These are phyloP conservation scores for Dromius quadrimaculatus DNA, from an alignment of 2,888 invertebrate species.

Conservation along the genomic window DNA sequence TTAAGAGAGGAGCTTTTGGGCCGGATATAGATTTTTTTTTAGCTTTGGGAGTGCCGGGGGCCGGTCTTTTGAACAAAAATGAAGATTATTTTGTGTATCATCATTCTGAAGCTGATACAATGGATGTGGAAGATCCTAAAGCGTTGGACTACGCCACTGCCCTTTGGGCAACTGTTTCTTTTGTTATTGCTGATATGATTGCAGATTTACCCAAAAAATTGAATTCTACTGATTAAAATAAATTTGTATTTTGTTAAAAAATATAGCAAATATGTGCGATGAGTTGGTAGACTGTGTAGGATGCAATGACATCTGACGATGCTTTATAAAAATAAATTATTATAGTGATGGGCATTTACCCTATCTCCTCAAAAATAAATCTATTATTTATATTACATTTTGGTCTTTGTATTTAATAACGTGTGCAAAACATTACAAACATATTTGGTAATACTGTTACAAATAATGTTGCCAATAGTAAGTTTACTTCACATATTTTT, in stretches of 20 bases:
- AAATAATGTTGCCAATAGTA: background rate
- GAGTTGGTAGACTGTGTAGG: no score
- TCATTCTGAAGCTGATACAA: constrained; percentile 83
- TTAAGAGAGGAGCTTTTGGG: constrained; percentile 69
- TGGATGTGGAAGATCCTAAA: constrained; percentile 79
- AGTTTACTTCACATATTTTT: no score
- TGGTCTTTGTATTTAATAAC: no score
- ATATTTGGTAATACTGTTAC: background rate
- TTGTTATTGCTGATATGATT: constrained; percentile 82
- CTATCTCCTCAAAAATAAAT: no score
- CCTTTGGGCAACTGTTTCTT: constrained; percentile 82
- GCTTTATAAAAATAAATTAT: no score
- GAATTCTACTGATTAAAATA: no score
- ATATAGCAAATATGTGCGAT: no score
- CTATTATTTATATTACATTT: no score
- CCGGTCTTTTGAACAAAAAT: constrained; percentile 75
- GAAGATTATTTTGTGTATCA: constrained; percentile 83
- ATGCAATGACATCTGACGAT: no score
- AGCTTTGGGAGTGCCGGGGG: constrained; percentile 77
- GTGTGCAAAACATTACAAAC: no score
- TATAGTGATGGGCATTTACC: no score
- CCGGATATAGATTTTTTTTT: constrained; percentile 78
- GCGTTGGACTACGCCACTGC: constrained; percentile 81
- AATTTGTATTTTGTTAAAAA: no score
- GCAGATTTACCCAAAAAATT: constrained; percentile 73